These are phyloP conservation scores for Rhynchophorus ferrugineus DNA, from an alignment of 1,140 invertebrate species.

Conservation along the genomic window DNA sequence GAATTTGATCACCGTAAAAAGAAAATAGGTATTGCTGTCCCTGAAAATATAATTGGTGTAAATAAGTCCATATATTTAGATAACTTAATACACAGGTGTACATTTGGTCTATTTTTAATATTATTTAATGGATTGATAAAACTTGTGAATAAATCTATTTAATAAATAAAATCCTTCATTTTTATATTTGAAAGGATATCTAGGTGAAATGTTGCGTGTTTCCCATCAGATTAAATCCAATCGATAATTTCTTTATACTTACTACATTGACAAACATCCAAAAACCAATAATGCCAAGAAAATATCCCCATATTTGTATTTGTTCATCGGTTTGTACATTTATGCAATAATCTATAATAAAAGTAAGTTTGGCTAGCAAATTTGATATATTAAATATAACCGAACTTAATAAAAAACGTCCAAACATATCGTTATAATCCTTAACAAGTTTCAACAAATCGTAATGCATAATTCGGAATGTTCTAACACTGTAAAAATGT, in stretches of 20 bases:
- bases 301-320: conserved; percentile 6
- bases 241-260: neutral
- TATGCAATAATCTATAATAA: conserved; percentile 15
- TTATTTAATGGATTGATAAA: too few species aligned
- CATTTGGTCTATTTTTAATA: too few species aligned
- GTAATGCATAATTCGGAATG: conserved; percentile 17
- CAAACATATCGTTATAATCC: conserved; percentile 20
- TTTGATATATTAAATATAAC: conserved; percentile 17
- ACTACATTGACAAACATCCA: conserved; percentile 20
- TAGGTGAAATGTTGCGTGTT: neutral
- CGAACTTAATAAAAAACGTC: conserved; percentile 14
- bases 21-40: conserved; percentile 15
- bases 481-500: conserved; percentile 21
- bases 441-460: conserved; percentile 17
- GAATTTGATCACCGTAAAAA: conserved; percentile 16
- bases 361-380: conserved; percentile 16
- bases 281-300: conserved; percentile 13
- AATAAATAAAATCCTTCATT: too few species aligned
- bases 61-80: too few species aligned
- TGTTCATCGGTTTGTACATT: conserved; percentile 4
- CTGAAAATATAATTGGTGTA: conserved; percentile 14
- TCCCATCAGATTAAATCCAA: too few species aligned
- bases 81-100: too few species aligned
- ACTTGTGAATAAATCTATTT: too few species aligned
- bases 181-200: too few species aligned